Base-by-base conservation (phyloP, 2,113 vertebrate species). In the Sceloporus tristichus region DNA sequence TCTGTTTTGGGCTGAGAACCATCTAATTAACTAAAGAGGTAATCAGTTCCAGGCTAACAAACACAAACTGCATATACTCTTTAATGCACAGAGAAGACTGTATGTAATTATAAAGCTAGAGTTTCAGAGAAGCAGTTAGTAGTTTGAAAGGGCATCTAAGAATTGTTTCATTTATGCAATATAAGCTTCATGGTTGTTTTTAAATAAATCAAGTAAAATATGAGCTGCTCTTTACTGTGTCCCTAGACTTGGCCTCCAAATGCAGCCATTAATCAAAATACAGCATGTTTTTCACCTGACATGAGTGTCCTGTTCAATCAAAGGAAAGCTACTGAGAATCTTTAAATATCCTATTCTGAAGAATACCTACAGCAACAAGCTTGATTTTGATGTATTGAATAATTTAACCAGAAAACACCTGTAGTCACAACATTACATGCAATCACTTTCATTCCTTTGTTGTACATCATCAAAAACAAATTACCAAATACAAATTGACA, bases 401-500 rank as follows among this genome's bases (percentile, higher is more conserved):
- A 95, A 96, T 96, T 89, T 95, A 92, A 94, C 93, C 9, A 0
- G 85, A 94, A 91, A 95, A 93, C 95, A 96, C 90, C 87, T 88
- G 74, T 95, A 96, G 92, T 96, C 90, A 95, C 91, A 94, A 94
- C 94, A 95, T 94, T 93, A 95, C 95, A 74, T 10, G 42, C 79
- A 96, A 54, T 96, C 93, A 96, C 95, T 96, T 96, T 93, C 88
- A 91, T 90, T 94, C 91, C 81, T 89, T 94, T 95, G 93, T 94
- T 89, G 94, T 92, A 92, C 91, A 92, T 88, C 92, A 73, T 84
- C 59, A 71, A 87, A 92, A 91, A 87, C 96, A 96, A 95, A 38
- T 93, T 91, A 93, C 90, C 93, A 89, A 95, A 96, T 97, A 96
- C 96, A 96, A 96, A 93, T n/a, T 93, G 96, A 96, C 96, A 97